A percentile compares a stretch with the other conserved stretches of the same genome.
Conservation (phyloP, 1,140 invertebrate genomes). For the Heliconius hewitsoni region DNA sequence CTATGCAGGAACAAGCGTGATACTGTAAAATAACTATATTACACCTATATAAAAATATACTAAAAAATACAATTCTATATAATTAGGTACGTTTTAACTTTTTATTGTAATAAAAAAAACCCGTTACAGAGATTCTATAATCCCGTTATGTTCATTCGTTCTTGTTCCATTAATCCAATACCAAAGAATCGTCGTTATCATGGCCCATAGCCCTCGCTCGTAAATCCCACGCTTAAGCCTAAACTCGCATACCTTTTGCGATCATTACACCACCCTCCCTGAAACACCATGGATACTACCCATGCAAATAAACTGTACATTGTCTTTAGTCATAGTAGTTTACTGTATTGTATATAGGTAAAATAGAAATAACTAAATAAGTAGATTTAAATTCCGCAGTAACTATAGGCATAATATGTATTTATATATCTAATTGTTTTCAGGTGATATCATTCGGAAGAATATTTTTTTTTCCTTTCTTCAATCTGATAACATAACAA, state of each 20-base stretch:
- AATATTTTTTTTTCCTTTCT: not conserved
- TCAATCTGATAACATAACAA: too few species aligned
- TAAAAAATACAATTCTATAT: not conserved
- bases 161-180: constrained; percentile 29
- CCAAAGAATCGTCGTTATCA: constrained; percentile 18
- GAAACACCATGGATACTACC: not conserved
- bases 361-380: too few species aligned
- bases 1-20: too few species aligned
- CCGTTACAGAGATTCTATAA: not conserved
- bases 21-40: not conserved
- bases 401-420: too few species aligned
- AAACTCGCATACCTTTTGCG: not conserved
- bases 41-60: not conserved
- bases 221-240: constrained; percentile 23
- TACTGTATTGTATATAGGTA: too few species aligned
- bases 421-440: too few species aligned
- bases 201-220: constrained; percentile 12
- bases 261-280: not conserved
- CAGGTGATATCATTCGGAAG: too few species aligned
- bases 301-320: not conserved
- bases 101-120: not conserved
- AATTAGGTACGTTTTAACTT: not conserved
- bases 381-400: too few species aligned
- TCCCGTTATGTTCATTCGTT: constrained; percentile 8
- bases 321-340: not conserved